These are phyloP conservation scores for Andrena bucephala DNA, from an alignment of 2,888 invertebrate genomes.

Conservation along the genomic window DNA sequence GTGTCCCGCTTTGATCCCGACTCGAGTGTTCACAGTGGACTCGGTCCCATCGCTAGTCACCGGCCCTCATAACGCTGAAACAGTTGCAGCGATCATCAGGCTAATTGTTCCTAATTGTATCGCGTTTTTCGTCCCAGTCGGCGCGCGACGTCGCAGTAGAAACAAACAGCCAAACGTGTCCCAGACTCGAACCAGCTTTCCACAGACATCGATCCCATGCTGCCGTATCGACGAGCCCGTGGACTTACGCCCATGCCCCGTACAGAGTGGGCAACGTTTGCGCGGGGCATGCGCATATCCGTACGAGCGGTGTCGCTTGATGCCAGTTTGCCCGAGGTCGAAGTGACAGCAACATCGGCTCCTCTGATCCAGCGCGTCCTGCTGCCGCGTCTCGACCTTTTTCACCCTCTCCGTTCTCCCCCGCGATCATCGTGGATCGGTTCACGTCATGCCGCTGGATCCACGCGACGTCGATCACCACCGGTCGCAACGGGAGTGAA, in stretches of 20 bases:
- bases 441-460: conserved; percentile 11
- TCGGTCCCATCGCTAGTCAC: not conserved
- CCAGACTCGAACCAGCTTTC: conserved; percentile 72
- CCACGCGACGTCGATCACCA: conserved; percentile 17
- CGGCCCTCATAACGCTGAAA: not conserved
- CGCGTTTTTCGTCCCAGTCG: not conserved
- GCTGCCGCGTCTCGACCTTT: conserved; percentile 42
- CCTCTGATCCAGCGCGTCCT: conserved; percentile 49
- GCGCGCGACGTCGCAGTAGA: not conserved
- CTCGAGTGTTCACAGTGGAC: not conserved
- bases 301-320: conserved; percentile 73
- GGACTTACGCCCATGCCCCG: conserved; percentile 72
- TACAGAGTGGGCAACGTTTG: conserved; percentile 62
- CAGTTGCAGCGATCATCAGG: not conserved
- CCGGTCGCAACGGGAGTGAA: conserved; percentile 21
- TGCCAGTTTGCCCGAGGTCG: conserved; percentile 84
- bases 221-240: conserved; percentile 79
- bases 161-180: conserved; percentile 26
- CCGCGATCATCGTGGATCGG: conserved; percentile 24
- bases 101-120: conserved; percentile 16
- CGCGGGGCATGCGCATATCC: conserved; percentile 80
- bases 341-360: conserved; percentile 80
- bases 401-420: conserved; percentile 21
- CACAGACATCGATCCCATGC: conserved; percentile 66
- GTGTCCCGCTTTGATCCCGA: not conserved